Percentiles rank a stretch among this genome's conserved stretches.
Conservation (phyloP, 2,888 invertebrate genomes). For the Stenurella melanura region DNA sequence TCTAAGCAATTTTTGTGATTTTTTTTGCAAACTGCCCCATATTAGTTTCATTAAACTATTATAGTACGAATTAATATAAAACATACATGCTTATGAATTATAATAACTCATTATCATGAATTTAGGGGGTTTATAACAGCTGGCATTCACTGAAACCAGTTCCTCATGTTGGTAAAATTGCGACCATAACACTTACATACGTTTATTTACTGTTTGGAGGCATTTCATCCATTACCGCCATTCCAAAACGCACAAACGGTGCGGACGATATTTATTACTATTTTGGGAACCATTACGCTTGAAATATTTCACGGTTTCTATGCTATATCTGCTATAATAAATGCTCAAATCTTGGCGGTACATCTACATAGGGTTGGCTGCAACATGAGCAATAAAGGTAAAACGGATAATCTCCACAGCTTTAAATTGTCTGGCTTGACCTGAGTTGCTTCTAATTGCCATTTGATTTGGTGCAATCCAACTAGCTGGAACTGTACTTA, state of each 20-base stretch:
- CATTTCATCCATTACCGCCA: slow-evolving; percentile 12
- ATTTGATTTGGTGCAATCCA: not conserved
- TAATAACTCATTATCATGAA: too few species aligned
- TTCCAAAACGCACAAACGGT: slow-evolving; percentile 17
- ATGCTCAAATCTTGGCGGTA: not conserved
- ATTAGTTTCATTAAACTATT: too few species aligned
- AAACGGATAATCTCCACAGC: slow-evolving; percentile 1
- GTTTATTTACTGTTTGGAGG: not conserved
- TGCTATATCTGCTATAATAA: slow-evolving; percentile 7
- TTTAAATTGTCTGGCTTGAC: not conserved
- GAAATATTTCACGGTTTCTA: slow-evolving; percentile 15
- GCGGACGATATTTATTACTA: slow-evolving; percentile 25
- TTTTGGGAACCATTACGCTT: slow-evolving; percentile 26
- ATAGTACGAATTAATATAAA: too few species aligned
- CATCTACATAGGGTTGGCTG: not conserved
- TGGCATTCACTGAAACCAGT: too few species aligned
- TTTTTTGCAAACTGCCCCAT: too few species aligned
- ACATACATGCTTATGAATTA: too few species aligned
- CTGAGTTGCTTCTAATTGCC: not conserved
- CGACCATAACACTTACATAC: not conserved
- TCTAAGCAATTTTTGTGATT: too few species aligned
- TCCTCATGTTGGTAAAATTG: not conserved
- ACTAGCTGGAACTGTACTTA: not conserved
- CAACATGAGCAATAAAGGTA: slow-evolving; percentile 7
- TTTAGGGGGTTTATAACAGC: too few species aligned